Evolutionary conservation across 2,113 vertebrate species (phyloP).

Genomic region (Coptodon bakossiorum): DNA sequence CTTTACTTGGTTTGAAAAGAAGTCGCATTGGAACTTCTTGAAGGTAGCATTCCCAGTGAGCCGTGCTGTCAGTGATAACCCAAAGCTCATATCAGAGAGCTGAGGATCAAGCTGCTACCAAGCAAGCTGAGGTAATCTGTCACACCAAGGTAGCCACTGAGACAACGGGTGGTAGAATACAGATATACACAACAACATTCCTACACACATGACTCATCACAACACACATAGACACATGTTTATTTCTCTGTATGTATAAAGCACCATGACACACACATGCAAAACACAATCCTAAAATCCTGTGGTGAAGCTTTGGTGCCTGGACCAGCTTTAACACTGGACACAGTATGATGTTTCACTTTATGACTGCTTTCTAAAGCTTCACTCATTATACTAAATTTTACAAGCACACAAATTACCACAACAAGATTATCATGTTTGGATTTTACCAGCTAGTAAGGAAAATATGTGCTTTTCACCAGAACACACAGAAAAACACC

Average conservation of each 20-base stretch:
- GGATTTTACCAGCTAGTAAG: not conserved
- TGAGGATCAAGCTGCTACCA: slow-evolving; percentile 38
- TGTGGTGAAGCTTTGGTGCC: not conserved
- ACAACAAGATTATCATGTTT: not conserved
- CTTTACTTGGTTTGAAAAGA: not conserved
- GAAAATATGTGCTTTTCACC: not conserved
- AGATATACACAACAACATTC: not conserved
- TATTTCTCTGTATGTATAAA: not conserved
- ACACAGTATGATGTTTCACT: not conserved
- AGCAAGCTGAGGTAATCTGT: slow-evolving; percentile 39
- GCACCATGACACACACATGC: not conserved
- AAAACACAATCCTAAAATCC: not conserved
- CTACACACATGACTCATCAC: not conserved
- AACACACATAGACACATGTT: not conserved
- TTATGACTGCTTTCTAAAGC: not conserved
- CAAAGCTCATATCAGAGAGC: slow-evolving; percentile 44
- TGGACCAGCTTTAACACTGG: not conserved
- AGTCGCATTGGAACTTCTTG: not conserved
- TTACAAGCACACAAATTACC: not conserved
- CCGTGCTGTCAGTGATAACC: slow-evolving; percentile 17
- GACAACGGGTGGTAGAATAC: slow-evolving; percentile 4
- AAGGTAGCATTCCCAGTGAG: slow-evolving; percentile 19
- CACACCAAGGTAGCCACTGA: slow-evolving; percentile 14
- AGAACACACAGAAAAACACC: not conserved
- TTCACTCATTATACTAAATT: not conserved